Conservation (phyloP, 2,888 invertebrate genomes). For the Drosophila seclusa region DNA sequence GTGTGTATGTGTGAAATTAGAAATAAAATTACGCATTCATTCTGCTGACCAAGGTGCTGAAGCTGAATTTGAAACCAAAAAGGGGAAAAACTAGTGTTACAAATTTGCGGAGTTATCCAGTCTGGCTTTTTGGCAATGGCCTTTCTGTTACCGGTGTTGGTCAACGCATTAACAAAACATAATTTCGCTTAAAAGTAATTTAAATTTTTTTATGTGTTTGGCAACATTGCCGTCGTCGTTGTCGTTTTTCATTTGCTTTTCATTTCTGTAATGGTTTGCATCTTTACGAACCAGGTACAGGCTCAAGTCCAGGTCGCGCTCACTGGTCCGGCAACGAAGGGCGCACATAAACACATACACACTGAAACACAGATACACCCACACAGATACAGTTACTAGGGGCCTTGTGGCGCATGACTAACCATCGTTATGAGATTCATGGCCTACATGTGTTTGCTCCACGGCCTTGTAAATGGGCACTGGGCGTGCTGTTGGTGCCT, state of each 20-base stretch:
- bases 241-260: slow-evolving; percentile 67
- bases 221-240: slow-evolving; percentile 39
- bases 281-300: slow-evolving; percentile 63
- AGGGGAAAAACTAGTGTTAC: slow-evolving; percentile 38
- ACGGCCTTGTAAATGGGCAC: slow-evolving; percentile 77
- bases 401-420: slow-evolving; percentile 71
- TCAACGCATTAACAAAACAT: slow-evolving; percentile 74
- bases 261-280: slow-evolving; percentile 78
- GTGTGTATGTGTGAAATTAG: slow-evolving; percentile 30
- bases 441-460: slow-evolving; percentile 79
- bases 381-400: slow-evolving; percentile 1
- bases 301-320: slow-evolving; percentile 60
- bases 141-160: slow-evolving; percentile 16
- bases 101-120: slow-evolving; percentile 52
- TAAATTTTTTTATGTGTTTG: slow-evolving; percentile 72
- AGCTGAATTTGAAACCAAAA: slow-evolving; percentile 31
- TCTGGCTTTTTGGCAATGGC: slow-evolving; percentile 22
- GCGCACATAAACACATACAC: slow-evolving; percentile 26
- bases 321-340: slow-evolving; percentile 65
- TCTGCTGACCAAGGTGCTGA: slow-evolving; percentile 25
- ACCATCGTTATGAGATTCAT: slow-evolving; percentile 78
- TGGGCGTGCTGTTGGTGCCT: slow-evolving; percentile 70
- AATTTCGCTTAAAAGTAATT: slow-evolving; percentile 77
- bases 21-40: slow-evolving; percentile 54
- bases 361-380: slow-evolving; percentile 16